These are phyloP conservation scores for Bucco capensis DNA, from an alignment of 2,113 vertebrate species.

Conservation along the genomic window DNA sequence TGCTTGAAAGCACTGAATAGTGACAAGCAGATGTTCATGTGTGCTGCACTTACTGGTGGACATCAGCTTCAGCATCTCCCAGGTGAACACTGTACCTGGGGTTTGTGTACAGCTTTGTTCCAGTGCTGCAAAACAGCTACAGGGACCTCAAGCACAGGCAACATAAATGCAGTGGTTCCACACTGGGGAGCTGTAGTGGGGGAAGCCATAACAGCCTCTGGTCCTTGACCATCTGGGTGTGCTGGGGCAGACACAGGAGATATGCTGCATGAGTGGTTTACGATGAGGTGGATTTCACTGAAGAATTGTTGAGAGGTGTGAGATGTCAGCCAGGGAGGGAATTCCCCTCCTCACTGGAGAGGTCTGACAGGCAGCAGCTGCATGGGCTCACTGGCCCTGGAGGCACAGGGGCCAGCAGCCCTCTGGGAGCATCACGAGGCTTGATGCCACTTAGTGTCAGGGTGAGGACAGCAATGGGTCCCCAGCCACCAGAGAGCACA, in stretches of 20 bases:
- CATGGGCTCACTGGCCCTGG: background rate
- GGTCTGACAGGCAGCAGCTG: constrained; percentile 54
- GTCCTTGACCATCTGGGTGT: background rate
- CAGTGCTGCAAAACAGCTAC: background rate
- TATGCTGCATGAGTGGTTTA: background rate
- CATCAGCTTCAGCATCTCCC: background rate
- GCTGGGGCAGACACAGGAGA: background rate
- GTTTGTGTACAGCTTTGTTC: background rate
- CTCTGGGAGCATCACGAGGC: background rate
- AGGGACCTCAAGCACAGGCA: background rate
- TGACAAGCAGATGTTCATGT: accelerated
- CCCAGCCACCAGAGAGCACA: background rate
- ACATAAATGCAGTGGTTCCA: background rate
- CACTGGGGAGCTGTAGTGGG: accelerated
- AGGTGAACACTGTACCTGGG: background rate
- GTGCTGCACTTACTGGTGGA: background rate
- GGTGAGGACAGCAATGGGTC: background rate
- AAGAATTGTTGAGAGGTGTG: constrained; percentile 14
- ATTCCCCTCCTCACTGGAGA: background rate
- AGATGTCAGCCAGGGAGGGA: constrained; percentile 25
- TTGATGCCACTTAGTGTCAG: background rate
- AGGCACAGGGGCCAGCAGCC: background rate
- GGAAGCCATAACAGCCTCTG: background rate
- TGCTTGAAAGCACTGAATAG: background rate
- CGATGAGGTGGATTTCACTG: constrained; percentile 2